Evolutionary conservation across 2,113 vertebrate genomes (phyloP).

Genomic region (Sceloporus undulatus): DNA sequence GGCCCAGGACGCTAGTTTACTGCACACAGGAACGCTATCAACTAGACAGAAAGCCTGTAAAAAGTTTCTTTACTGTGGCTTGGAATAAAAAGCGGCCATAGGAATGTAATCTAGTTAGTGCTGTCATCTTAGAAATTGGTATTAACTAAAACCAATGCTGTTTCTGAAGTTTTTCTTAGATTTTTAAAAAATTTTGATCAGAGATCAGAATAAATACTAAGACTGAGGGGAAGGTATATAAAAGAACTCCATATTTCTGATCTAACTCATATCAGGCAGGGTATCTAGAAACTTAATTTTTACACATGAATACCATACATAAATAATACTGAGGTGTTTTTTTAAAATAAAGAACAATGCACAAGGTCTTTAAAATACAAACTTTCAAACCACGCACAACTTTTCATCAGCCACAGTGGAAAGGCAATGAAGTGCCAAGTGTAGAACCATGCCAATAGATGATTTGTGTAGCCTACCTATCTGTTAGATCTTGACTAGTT

Average conservation of each 20-base stretch:
- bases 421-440: neutral
- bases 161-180: neutral
- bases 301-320: neutral
- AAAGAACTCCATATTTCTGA: neutral
- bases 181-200: neutral
- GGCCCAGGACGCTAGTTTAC: no score
- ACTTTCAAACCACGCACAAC: neutral
- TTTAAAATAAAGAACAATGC: neutral
- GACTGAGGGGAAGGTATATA: neutral
- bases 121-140: neutral
- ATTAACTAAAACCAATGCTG: neutral
- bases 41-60: neutral
- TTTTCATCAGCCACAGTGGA: neutral
- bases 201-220: neutral
- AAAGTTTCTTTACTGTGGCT: neutral
- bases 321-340: neutral
- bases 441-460: neutral
- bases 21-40: no score
- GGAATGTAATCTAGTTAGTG: neutral
- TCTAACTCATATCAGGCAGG: neutral
- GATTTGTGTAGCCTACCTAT: neutral
- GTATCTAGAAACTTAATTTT: neutral
- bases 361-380: neutral
- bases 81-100: neutral
- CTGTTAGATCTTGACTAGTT: neutral